Evolutionary conservation across 2,888 invertebrate species (phyloP), one percentile per base, ranked within the genome.

Genomic region (Lapara coniferarum): DNA sequence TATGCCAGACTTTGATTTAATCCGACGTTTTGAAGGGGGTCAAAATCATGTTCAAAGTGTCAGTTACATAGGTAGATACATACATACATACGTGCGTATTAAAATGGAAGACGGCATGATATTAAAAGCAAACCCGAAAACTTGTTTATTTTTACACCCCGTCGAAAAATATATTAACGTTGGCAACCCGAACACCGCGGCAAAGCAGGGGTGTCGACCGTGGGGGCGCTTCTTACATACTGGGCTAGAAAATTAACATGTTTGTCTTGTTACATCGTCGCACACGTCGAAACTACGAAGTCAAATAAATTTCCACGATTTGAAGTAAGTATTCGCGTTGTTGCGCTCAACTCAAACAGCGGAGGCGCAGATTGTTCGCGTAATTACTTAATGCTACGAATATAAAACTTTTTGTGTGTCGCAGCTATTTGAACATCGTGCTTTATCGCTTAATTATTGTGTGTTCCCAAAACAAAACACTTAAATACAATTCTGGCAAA

Each of bases 211-310:
- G 72, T 13, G 49, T 16, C 63, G 44, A 19, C 12, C 12, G 46
- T 63, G 63, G 63, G 63, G 63, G 63, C 69, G 71, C 25, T 25
- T 25, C 72, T 72, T 71, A 73, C 72, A 71, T 68, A 76, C 71
- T 72, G 80, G 80, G 85, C 88, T 85, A 85, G 87, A 84, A 91
- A 91, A 92, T 93, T 92, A 92, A 89, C 92, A 90, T 93, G 92
- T 93, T 93, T 93, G 92, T 91, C 90, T 93, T 92, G 87, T 90
- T 91, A 91, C 91, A 89, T 90, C 92, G 91, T 88, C 89, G 89
- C 88, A 85, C 86, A 88, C 87, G 87, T 86, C 86, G 85, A 89
- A 93, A 93, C 92, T 92, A 91, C 89, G 85, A 92, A 93, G 88
- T 93, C 90, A 92, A 92, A 93, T 92, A 93, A 92, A 93, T 91